Evolutionary conservation across 2,888 invertebrate species (phyloP).

Genomic region (Thecophora atra): DNA sequence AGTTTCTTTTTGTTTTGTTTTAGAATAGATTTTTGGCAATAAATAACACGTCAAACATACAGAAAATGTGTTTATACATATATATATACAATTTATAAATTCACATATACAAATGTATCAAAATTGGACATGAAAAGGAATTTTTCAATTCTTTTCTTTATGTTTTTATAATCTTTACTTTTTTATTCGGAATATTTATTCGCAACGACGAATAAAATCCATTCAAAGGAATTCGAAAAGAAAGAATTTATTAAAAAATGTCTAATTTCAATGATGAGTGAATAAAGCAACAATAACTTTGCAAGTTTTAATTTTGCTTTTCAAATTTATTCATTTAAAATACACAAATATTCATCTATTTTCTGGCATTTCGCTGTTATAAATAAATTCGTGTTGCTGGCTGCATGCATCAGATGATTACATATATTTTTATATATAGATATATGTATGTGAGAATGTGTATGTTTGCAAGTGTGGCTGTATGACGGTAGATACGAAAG

Average conservation of each 20-base stretch:
- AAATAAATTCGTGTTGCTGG: slow-evolving; percentile 19
- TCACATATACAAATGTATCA: no score
- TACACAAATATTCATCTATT: neutral
- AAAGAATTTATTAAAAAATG: neutral
- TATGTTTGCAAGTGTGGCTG: neutral
- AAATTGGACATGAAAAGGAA: no score
- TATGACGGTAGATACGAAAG: neutral
- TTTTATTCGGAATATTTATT: no score
- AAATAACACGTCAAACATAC: neutral
- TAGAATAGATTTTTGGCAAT: neutral
- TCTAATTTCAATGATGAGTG: neutral
- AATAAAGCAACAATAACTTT: neutral
- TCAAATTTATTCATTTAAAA: neutral
- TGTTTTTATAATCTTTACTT: no score
- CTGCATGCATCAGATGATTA: neutral
- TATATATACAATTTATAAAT: no score
- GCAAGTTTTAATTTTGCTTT: slow-evolving; percentile 10
- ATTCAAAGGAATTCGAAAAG: neutral
- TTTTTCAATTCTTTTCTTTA: no score
- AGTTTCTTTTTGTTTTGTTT: no score
- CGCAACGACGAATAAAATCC: no score
- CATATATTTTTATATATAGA: neutral
- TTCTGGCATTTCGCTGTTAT: slow-evolving; percentile 26
- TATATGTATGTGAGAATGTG: neutral
- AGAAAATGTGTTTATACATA: no score